phyloP scores from a whole-genome alignment of 2,113 vertebrate species.

The Bubalus kerabau region DNA sequence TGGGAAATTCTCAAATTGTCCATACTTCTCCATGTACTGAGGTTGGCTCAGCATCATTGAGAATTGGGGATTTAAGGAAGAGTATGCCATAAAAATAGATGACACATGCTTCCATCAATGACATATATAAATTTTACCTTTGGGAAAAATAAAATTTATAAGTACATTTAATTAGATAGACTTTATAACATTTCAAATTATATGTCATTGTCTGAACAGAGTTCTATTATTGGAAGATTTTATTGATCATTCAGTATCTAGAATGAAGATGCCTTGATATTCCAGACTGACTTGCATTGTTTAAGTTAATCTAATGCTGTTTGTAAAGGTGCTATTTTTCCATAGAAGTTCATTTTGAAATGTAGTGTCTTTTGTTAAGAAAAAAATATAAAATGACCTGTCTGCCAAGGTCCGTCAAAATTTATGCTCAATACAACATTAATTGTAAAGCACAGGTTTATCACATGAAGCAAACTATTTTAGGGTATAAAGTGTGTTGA shows the following conservation, averaged over 20 bases:
- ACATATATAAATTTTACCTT: background rate
- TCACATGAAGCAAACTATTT: constrained; percentile 2
- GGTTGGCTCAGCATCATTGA: background rate
- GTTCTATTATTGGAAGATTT: constrained; percentile 19
- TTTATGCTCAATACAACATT: background rate
- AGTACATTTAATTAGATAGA: constrained; percentile 9
- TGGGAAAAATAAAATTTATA: constrained; percentile 23
- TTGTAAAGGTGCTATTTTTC: background rate
- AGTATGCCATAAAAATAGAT: background rate
- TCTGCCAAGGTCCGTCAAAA: background rate
- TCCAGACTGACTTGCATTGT: background rate
- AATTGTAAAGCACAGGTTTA: background rate
- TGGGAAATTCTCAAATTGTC: background rate
- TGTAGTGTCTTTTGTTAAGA: background rate
- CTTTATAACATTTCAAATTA: constrained; percentile 16
- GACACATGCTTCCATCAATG: background rate
- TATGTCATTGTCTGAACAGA: constrained; percentile 19
- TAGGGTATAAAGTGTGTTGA: constrained; percentile 42
- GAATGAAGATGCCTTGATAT: constrained; percentile 31
- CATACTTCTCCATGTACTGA: background rate
- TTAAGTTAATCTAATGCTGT: background rate
- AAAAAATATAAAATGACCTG: background rate
- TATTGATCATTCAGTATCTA: constrained; percentile 5
- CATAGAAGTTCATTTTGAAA: background rate
- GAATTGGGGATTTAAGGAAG: background rate